Evolutionary conservation across 2,888 invertebrate species (phyloP).

Genomic region (Drosophila recens): DNA sequence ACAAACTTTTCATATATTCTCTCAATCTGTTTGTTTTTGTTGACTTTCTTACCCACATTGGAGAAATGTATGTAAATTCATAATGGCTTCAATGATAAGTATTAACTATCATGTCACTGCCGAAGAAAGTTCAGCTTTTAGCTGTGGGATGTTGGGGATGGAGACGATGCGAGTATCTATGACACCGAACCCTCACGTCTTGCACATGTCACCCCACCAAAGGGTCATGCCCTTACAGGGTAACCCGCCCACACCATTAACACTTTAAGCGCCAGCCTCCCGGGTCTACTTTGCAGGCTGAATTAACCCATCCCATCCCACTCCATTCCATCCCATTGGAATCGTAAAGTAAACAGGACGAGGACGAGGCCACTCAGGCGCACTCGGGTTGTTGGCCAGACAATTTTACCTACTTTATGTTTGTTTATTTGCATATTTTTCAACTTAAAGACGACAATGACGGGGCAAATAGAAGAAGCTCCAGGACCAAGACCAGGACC

Average conservation of each 20-base stretch:
- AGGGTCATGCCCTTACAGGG: conserved; percentile 54
- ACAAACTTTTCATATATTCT: neutral
- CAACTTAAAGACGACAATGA: conserved; percentile 78
- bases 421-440: conserved; percentile 78
- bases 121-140: conserved; percentile 43
- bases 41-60: conserved; percentile 10
- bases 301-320: conserved; percentile 34
- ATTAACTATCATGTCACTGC: conserved; percentile 44
- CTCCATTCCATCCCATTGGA: conserved; percentile 26
- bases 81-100: conserved; percentile 42
- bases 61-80: conserved; percentile 37
- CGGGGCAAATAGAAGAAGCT: conserved; percentile 28
- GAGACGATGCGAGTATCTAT: conserved; percentile 28
- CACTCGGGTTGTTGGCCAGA: conserved; percentile 77
- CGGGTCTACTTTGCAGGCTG: conserved; percentile 64
- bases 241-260: conserved; percentile 61
- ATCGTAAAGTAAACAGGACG: conserved; percentile 45
- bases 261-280: conserved; percentile 64
- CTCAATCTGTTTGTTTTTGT: neutral
- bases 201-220: conserved; percentile 54
- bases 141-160: conserved; percentile 40
- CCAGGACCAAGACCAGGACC: conserved; percentile 36
- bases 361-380: conserved; percentile 47
- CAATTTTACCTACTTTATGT: conserved; percentile 78
- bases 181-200: conserved; percentile 20